Evolutionary conservation across 2,113 vertebrate genomes (phyloP), one percentile per base, ranked within the genome.

Genomic region (Anas platyrhynchos): DNA sequence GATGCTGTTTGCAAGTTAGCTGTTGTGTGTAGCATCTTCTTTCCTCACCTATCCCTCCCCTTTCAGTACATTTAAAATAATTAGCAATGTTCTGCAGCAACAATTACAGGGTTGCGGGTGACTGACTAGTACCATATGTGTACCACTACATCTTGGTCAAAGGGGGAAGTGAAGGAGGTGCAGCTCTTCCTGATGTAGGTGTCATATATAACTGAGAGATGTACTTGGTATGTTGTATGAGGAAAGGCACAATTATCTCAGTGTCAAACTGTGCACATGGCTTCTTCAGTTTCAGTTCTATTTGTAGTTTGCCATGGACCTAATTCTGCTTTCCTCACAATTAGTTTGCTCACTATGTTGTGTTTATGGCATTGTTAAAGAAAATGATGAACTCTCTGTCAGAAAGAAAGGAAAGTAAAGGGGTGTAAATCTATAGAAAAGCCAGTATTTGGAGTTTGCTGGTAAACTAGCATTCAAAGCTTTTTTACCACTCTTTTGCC

Each of bases 101-200:
- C 8, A 41, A 11, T 15, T 13, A 58, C 27, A 32, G 31, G 25
- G 16, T 54, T 41, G 62, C 17, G 18, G 25, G 26, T 50, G 23
- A 14, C 48, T 74, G 27, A 14, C 20, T 4, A 7, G 26, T 27
- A 18, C 16, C 68, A 21, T 1, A 0, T 2, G 9, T 13, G 74
- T 50, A 20, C 21, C 7, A 1, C 18, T 41, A 1, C 31, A 3
- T 38, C 34, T 68, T 23, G 41, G 11, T 21, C 0, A 0, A 59
- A 32, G 48, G 50, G 1, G 2, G 27, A 58, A n/a, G 22, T 16
- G 16, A n/a, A 62, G 62, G 73, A 83, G 59, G 36, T 69, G 44
- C 63, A 48, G 16, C 38, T 73, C 63, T 56, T 50, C 1, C 13
- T 1, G 16, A 34, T 14, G 61, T 38, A 20, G 38, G 29, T 69